These are phyloP conservation scores for Gadus chalcogrammus DNA, from an alignment of 2,113 vertebrate genomes.

Conservation along the genomic window DNA sequence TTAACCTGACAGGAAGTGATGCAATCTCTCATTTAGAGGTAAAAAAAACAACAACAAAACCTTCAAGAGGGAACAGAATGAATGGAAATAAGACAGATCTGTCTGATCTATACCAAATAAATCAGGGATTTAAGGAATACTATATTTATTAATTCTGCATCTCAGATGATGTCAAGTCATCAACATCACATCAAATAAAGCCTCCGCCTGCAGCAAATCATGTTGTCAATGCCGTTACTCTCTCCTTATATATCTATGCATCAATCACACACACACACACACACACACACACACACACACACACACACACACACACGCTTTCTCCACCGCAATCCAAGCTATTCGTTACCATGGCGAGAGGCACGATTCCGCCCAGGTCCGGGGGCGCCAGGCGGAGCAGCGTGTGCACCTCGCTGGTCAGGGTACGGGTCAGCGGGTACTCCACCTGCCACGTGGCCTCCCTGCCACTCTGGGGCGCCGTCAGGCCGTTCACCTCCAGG, in stretches of 20 bases:
- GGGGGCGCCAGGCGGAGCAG: conserved; percentile 87
- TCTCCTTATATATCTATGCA: neutral
- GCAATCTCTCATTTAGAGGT: too few species aligned
- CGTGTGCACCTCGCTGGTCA: conserved; percentile 75
- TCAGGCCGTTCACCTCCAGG: conserved; percentile 85
- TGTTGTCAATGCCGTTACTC: too few species aligned
- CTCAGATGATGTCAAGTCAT: neutral
- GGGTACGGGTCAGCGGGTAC: conserved; percentile 78
- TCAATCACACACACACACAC: neutral
- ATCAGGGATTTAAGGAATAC: too few species aligned
- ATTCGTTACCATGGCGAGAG: conserved; percentile 87
- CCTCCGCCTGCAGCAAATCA: too few species aligned
- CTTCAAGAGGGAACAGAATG: too few species aligned
- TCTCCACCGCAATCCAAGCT: neutral
- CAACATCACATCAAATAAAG: neutral
- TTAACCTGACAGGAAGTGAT: too few species aligned
- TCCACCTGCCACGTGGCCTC: conserved; percentile 94
- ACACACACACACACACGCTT: neutral
- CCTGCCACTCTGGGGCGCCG: conserved; percentile 80
- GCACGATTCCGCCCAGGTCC: conserved; percentile 89
- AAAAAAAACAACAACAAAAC: too few species aligned
- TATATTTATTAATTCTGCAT: neutral
- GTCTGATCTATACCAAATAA: too few species aligned
- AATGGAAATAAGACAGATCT: too few species aligned
- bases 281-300: conserved; percentile 1